Percentiles rank a stretch among this genome's conserved stretches.
Evolutionary conservation across 2,888 invertebrate genomes (phyloP).

Genomic region (Epirrita christyi): DNA sequence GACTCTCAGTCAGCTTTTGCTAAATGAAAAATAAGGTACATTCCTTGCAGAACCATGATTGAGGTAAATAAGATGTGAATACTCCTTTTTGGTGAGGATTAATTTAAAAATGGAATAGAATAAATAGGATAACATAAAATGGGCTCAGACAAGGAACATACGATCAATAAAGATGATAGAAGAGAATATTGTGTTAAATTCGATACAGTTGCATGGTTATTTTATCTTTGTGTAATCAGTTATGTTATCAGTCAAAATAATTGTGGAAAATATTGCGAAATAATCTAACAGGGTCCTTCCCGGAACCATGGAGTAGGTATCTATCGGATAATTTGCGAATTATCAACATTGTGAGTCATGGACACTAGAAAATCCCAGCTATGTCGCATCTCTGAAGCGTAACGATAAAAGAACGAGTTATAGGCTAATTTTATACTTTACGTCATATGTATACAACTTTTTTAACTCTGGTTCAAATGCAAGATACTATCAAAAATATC

Average conservation of each 20-base stretch:
- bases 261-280: not conserved
- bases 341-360: slow-evolving; percentile 1
- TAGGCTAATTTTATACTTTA: slow-evolving; percentile 54
- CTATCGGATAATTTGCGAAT: not conserved
- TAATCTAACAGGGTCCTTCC: not conserved
- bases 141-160: too few species aligned
- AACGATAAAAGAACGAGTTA: slow-evolving; percentile 5
- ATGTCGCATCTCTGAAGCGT: slow-evolving; percentile 10
- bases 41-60: too few species aligned
- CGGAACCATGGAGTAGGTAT: not conserved
- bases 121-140: too few species aligned
- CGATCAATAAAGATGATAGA: not conserved
- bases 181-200: not conserved
- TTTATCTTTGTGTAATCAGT: not conserved
- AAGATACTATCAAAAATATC: slow-evolving; percentile 1
- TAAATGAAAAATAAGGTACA: too few species aligned
- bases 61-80: too few species aligned
- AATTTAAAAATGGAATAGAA: too few species aligned
- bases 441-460: slow-evolving; percentile 61
- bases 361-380: not conserved
- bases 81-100: too few species aligned
- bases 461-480: not conserved
- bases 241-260: not conserved
- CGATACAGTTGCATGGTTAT: not conserved
- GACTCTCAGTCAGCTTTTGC: too few species aligned